Evolutionary conservation across 2,113 vertebrate species (phyloP), one percentile per base, ranked within the genome.

Genomic region (Gallinago media): DNA sequence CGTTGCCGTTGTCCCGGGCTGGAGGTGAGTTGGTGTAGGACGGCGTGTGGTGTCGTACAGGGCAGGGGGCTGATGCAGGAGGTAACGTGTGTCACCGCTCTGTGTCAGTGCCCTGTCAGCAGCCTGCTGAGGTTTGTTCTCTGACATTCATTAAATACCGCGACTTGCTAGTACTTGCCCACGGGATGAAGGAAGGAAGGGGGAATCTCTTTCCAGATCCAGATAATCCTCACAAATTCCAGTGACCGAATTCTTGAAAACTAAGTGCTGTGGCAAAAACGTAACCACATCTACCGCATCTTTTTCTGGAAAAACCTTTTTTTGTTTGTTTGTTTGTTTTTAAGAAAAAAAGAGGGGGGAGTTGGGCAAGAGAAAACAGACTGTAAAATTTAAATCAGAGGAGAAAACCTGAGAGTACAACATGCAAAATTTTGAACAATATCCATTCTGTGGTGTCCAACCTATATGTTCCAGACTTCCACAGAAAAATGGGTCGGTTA

Each of bases 111-210:
- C 47, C 79, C 76, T 27, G 17, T 75, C 88, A 91, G 84, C 62
- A 21, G 85, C 73, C 85, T 91, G 91, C 93, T 36, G 11, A 25
- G 70, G 15, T 56, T 31, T 73, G 77, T 82, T 73, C 89, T 59
- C 65, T 71, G 73, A 20, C 73, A 76, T 85, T 80, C 83, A 42
- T 52, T 31, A 92, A 89, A 96, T 97, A 78, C 95, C 65, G 47
- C 11, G 40, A 50, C 96, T 66, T 95, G 97, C 95, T 77, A 29
- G 34, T 67, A 93, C 94, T 5, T 78, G 96, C 82, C 91, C 36
- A 18, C 20, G 61, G 76, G 19, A 61, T 29, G 54, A 85, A 34
- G 27, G 50, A 88, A 90, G 66, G 59, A 96, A 94, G 34, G 27
- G 44, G 52, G 56, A 87, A 85, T 84, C 81, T 88, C 67, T 61